Evolutionary conservation across 2,797 vertebrate genomes (phyloP), one percentile per base, ranked within the genome.

Genomic region (Sylvilagus floridanus): DNA sequence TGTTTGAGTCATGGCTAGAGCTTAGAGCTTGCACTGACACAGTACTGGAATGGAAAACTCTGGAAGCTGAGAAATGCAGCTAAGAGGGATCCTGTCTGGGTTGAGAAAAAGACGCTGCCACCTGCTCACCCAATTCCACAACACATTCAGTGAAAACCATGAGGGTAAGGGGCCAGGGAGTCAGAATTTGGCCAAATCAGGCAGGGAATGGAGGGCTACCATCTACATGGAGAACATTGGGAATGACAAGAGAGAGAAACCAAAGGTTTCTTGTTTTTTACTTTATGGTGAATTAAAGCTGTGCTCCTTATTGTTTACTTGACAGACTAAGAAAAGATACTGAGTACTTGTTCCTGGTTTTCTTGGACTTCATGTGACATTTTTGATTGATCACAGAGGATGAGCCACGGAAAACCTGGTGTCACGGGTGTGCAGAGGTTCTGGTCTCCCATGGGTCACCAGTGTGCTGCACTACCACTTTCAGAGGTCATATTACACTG

Each of bases 181-280:
- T 14, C 2, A 24, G 10, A 12, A 2, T 21, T 12, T 4, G 26
- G 30, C 2, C 17, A 2, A 30, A 0, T 1, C 37, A 6, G 11
- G 1, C 4, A 2, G 0, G 2, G 30, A 30, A 7, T 26, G 22
- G 16, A 54, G 19, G 52, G 13, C 21, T 52, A n/a, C 9, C 8
- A 4, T 11, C 63, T 8, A 0, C 5, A 0, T 0, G 0, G 54
- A 54, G 0, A 79, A 16, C 2, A 19, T 0, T 0, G 16, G 8
- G 42, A 26, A 28, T n/a, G 57, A 2, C 4, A 10, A 32, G 42
- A 65, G 73, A 26, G 19, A n/a, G 17, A 32, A 26, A 30, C 1
- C 42, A 12, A 11, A 0, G 0, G 10, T 5, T 9, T 47, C 6
- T 19, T 42, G 47, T 63, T 63, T 63, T 32, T 30, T 12, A 65